phyloP scores from a whole-genome alignment of 2,888 invertebrate species.

The Scaptomyza polygonia region DNA sequence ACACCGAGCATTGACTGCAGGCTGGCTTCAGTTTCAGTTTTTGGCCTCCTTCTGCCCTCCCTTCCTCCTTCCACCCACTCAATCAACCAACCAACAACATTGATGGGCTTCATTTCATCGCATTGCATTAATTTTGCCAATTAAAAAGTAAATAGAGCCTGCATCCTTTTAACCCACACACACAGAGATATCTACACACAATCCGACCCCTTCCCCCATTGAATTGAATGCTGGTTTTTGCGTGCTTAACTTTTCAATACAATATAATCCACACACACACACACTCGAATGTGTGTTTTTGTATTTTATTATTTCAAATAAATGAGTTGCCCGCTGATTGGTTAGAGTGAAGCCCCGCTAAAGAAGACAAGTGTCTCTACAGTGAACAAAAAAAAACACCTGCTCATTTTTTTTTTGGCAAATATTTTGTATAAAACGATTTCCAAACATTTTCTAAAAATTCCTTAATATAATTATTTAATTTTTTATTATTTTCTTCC shows the following conservation, averaged over 20 bases:
- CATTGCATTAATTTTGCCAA: slow-evolving; percentile 80
- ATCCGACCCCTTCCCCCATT: background rate
- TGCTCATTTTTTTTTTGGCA: too few relatives aligned
- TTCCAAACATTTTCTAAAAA: too few relatives aligned
- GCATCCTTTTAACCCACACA: slow-evolving; percentile 64
- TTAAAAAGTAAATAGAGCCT: slow-evolving; percentile 80
- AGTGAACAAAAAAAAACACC: too few relatives aligned
- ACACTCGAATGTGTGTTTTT: slow-evolving; percentile 9
- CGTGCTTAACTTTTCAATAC: slow-evolving; percentile 68
- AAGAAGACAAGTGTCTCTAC: slow-evolving; percentile 11
- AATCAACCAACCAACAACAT: too few relatives aligned
- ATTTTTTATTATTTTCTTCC: too few relatives aligned
- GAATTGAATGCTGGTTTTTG: slow-evolving; percentile 30
- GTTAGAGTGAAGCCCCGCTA: slow-evolving; percentile 42
- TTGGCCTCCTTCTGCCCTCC: background rate
- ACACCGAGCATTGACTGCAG: background rate
- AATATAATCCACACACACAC: slow-evolving; percentile 59
- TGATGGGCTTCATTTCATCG: slow-evolving; percentile 77
- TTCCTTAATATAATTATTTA: too few relatives aligned
- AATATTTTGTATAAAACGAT: too few relatives aligned
- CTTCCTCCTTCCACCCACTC: background rate
- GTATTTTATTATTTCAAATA: slow-evolving; percentile 3
- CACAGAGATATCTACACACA: background rate
- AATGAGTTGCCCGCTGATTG: too few relatives aligned
- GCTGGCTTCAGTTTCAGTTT: slow-evolving; percentile 39